Conservation (phyloP, 2,888 invertebrate genomes). For the Anthophora plumipes region DNA sequence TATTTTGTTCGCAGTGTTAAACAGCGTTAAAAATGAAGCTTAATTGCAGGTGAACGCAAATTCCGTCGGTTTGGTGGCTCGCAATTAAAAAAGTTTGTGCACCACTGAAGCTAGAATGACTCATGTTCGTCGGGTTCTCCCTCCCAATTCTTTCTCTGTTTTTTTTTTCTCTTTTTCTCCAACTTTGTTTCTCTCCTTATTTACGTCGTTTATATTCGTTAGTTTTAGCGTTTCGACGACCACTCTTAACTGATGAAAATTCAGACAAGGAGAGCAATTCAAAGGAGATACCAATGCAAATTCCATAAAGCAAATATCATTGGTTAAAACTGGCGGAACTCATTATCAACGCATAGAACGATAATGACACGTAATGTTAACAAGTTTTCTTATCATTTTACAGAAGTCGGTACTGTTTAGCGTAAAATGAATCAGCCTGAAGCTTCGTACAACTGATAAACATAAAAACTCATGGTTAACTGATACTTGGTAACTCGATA, state of each 20-base stretch:
- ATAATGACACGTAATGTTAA: neutral
- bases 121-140: slow-evolving; percentile 42
- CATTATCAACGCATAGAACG: slow-evolving; percentile 46
- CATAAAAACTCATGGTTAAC: neutral
- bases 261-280: slow-evolving; percentile 20
- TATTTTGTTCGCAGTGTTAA: neutral
- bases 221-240: slow-evolving; percentile 20
- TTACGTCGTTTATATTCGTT: slow-evolving; percentile 26
- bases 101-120: slow-evolving; percentile 49
- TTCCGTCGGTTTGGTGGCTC: neutral
- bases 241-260: slow-evolving; percentile 19
- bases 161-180: too few relatives aligned
- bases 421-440: neutral
- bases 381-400: slow-evolving; percentile 4
- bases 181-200: slow-evolving; percentile 14
- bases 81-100: slow-evolving; percentile 50
- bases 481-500: neutral
- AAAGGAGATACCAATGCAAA: slow-evolving; percentile 67
- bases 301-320: slow-evolving; percentile 76
- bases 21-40: neutral
- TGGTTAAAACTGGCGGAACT: slow-evolving; percentile 35
- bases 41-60: neutral
- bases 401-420: neutral
- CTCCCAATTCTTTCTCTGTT: slow-evolving; percentile 26
- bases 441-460: neutral